Conservation (phyloP, 2,888 invertebrate species). For the Tinea semifulvella region DNA sequence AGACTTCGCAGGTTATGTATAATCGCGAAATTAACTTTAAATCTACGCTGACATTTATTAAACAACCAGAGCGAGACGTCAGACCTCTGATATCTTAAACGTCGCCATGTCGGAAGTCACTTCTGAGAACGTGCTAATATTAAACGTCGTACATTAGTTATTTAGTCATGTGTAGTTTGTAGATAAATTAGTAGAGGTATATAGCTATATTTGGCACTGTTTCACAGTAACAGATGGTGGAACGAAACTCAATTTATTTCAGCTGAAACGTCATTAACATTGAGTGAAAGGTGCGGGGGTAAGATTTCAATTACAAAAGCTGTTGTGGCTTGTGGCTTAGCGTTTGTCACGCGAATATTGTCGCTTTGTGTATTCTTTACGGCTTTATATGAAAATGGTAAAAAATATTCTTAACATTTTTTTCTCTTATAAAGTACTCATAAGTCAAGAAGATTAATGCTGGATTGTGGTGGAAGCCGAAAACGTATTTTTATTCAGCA, state of each 20-base stretch:
- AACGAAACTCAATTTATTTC: neutral
- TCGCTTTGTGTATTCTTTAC: neutral
- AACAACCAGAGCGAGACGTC: neutral
- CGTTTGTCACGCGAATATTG: neutral
- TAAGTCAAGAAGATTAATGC: too few species aligned
- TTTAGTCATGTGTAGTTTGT: conserved; percentile 9
- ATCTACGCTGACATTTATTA: conserved; percentile 12
- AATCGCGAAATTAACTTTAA: neutral
- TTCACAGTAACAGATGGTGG: neutral
- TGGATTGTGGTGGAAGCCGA: too few species aligned
- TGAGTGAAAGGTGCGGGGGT: conserved; percentile 1
- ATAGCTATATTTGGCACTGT: neutral
- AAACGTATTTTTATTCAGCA: too few species aligned
- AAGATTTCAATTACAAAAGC: neutral
- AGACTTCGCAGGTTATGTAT: neutral
- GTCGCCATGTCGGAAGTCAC: conserved; percentile 4
- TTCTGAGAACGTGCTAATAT: conserved; percentile 5
- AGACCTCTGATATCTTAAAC: conserved; percentile 1
- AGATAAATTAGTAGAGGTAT: neutral
- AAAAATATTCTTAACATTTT: too few species aligned
- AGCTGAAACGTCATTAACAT: neutral
- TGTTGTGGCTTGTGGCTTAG: neutral
- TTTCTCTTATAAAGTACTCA: neutral
- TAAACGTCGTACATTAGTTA: conserved; percentile 4
- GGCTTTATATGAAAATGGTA: neutral